Base-by-base conservation (phyloP, 2,797 vertebrate species). In the Brachyalestes nurse region DNA sequence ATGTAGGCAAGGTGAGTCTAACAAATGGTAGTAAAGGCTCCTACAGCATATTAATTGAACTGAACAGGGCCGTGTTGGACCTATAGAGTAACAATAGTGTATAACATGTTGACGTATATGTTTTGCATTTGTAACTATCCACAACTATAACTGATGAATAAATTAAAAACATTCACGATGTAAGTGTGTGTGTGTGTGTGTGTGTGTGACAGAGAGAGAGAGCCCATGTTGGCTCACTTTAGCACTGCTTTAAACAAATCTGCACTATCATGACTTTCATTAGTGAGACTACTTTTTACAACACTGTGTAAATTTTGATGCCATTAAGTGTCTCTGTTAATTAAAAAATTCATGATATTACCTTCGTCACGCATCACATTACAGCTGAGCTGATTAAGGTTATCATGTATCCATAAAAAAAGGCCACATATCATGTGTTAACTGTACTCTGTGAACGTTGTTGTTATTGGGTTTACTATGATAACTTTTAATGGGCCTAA, bases 141-240 rank as follows among this genome's bases (percentile, higher is more conserved):
- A 47, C n/a, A 12, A 55, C 28, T 28, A 1, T 53, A 53, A 53
- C 12, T 53, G 4, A 53, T 17, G 10, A 6, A 45, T 53, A 53
- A 53, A 53, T 17, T 28, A 28, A 28, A 53, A 13, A 21, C 2
- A 8, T 21, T 12, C 23, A 60, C 13, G 4, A 62, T 16, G 78
- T 55, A 49, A 75, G 75, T 53, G 47, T 6, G 40, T 69, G 38
- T 74, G 79, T 34, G 40, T 58, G 65, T 61, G 23, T 25, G 10
- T 49, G 47, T 1, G 5, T 57, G 65, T 85, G 71, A 81, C 84
- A 45, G 58, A 49, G 64, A 21, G 67, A 62, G 81, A 1, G 1
- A 5, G 62, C 78, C 83, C 25, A 72, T 75, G 61, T 92, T 88
- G 87, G 73, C 65, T 83, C 84, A 72, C 55, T 88, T 90, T 87